Evolutionary conservation across 2,797 vertebrate genomes (phyloP).

Genomic region (Florisuga fusca): DNA sequence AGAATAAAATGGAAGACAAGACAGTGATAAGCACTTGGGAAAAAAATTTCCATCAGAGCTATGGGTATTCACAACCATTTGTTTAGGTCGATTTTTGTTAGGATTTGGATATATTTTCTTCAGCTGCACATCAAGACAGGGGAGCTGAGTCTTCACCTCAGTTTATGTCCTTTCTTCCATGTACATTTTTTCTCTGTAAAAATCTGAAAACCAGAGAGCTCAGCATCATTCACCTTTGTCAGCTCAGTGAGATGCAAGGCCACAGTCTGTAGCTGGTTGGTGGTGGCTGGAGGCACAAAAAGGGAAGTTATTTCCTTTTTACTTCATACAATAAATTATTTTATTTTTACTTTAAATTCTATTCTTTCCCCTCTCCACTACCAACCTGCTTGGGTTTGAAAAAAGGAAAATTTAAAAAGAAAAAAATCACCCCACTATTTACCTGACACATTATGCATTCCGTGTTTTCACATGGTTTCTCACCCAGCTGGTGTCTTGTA

Average conservation of each 20-base stretch:
- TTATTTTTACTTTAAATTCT: too few species aligned
- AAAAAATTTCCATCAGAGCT: background rate
- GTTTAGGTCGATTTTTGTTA: background rate
- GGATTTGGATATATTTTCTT: background rate
- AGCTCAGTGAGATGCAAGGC: background rate
- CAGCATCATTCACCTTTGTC: background rate
- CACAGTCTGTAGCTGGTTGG: background rate
- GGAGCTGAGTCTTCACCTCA: background rate
- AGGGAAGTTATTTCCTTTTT: background rate
- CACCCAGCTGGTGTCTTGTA: background rate
- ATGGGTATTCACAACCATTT: fast-evolving
- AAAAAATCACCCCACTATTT: background rate
- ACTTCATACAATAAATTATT: too few species aligned
- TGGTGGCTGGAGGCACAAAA: background rate
- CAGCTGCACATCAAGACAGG: background rate
- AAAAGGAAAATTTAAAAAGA: fast-evolving
- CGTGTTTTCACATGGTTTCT: background rate
- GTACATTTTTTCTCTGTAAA: background rate
- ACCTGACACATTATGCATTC: background rate
- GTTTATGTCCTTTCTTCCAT: background rate
- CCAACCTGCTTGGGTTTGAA: background rate
- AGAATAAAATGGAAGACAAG: background rate
- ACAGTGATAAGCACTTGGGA: fast-evolving
- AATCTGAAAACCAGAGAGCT: background rate
- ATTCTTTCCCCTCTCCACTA: background rate